Base-by-base conservation (phyloP, 2,888 invertebrate species). In the Leptinotarsa juncta region DNA sequence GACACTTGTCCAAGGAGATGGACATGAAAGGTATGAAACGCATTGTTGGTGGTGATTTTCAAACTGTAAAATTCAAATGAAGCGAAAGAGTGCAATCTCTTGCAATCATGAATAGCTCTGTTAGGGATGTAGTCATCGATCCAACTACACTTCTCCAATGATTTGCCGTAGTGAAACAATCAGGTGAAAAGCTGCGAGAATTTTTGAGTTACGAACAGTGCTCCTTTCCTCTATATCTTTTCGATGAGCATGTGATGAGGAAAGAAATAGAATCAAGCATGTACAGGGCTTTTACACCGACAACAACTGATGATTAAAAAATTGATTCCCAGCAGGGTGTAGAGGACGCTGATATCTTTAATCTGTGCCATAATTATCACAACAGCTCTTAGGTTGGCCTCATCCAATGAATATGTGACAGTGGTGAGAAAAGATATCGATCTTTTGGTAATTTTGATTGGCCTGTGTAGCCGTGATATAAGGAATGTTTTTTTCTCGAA, bases 51-150 rank as follows among this genome's bases (percentile, higher is more conserved):
- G 57, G 65, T 49, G 72, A 74, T 69, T 79, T 82, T 62, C 20
- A 74, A 51, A 70, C 73, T 20, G 65, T 79, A 1, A 80, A 79
- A 65, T 81, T 81, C 57, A 78, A 78, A 73, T 26, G 81, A 57
- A 82, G 79, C 55, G 76, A 79, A 57, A 77, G 77, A 73, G 81
- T 82, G 53, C 72, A 76, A n/a, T 76, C 78, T 50, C 69, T 69
- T 69, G 55, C 70, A 67, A 74, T 76, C 42, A 72, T 79, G 42
- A 76, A 70, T n/a, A 78, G 75, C 65, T 73, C 73, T 53, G 70
- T 69, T 42, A 48, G 62, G 32, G 48, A 23, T 53, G 65, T 68
- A 26, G 32, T 32, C 23, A 49, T 67, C 20, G 67, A 60, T 67
- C 67, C 72, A 50, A 67, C 67, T 15, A 67, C 72, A 60, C 23